A percentile compares a stretch with the other conserved stretches of the same genome.
Conservation (phyloP, 1,140 invertebrate genomes). For the Dreissena rostriformis region DNA sequence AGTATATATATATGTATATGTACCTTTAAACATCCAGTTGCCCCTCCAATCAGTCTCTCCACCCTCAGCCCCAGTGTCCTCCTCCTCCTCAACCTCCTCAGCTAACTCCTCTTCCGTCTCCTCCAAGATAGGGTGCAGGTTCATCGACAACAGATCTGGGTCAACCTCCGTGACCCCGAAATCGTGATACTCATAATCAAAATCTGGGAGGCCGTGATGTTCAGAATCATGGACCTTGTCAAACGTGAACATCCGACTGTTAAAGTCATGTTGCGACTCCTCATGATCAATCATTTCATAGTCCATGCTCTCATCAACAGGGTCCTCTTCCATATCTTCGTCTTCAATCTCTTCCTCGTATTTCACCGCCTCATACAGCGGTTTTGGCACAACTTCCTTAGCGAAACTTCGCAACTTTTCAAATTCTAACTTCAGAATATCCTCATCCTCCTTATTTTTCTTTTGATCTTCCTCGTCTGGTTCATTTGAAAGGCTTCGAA, state of each 20-base stretch:
- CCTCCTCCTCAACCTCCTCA: constrained; percentile 64
- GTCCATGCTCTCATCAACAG: constrained; percentile 54
- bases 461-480: constrained; percentile 19
- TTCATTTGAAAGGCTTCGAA: not conserved
- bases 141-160: constrained; percentile 76
- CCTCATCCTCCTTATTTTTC: constrained; percentile 26
- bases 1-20: too few relatives aligned
- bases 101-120: constrained; percentile 74
- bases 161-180: constrained; percentile 72
- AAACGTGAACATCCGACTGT: constrained; percentile 62
- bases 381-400: constrained; percentile 60
- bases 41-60: constrained; percentile 59
- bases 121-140: constrained; percentile 76
- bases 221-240: constrained; percentile 66
- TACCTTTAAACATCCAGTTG: constrained; percentile 75
- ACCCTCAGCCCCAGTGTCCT: constrained; percentile 42
- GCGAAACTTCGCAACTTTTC: constrained; percentile 71
- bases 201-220: constrained; percentile 65
- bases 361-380: constrained; percentile 56
- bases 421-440: constrained; percentile 65
- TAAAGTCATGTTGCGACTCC: constrained; percentile 66
- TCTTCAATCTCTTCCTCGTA: constrained; percentile 60
- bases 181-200: constrained; percentile 70
- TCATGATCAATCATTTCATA: constrained; percentile 57
- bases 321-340: constrained; percentile 50